Conservation (phyloP, 35 echinoderm and acorn worm genomes). For the Amphiura filiformis region DNA sequence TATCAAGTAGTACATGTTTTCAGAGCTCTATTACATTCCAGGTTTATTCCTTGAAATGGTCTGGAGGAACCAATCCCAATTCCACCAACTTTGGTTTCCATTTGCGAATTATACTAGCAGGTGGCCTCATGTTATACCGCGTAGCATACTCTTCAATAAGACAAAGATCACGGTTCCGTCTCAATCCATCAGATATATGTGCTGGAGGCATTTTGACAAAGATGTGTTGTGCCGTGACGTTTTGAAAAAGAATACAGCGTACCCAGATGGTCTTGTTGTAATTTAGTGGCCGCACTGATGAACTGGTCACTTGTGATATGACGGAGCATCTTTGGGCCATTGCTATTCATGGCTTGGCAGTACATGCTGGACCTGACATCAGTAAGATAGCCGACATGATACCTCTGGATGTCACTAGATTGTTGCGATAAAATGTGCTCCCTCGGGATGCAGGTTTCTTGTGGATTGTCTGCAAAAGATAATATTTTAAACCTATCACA, state of each 20-base stretch:
- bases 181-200: background rate
- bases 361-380: background rate
- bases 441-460: no score
- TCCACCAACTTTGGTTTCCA: background rate
- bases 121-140: background rate
- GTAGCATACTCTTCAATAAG: background rate
- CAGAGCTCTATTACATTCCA: no score
- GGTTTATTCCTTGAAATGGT: background rate
- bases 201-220: background rate
- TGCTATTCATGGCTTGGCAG: background rate
- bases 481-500: no score
- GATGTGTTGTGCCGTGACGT: background rate
- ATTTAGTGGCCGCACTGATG: background rate
- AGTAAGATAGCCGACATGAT: background rate
- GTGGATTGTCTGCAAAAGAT: no score
- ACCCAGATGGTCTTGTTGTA: background rate
- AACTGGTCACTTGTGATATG: background rate
- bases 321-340: background rate
- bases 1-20: no score
- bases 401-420: background rate
- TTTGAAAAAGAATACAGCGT: background rate
- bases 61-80: background rate
- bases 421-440: no score
- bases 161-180: background rate
- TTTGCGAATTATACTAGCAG: background rate